Conservation (phyloP, 1,140 invertebrate species). For the Drosophila elegans region DNA sequence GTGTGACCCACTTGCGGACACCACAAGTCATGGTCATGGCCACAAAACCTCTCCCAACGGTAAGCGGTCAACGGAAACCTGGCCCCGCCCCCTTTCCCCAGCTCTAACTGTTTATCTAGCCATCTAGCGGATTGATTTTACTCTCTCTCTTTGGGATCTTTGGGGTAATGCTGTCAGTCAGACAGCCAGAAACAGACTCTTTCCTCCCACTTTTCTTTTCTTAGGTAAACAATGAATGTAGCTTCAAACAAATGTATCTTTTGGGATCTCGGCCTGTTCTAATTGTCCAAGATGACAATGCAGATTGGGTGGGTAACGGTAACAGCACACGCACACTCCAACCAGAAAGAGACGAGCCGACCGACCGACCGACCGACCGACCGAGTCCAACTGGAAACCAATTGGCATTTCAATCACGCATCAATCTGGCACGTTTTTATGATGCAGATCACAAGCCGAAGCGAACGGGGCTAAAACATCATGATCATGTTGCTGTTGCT, state of each 20-base stretch:
- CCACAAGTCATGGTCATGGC: conserved; percentile 49
- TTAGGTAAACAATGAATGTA: conserved; percentile 6
- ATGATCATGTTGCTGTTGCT: conserved; percentile 40
- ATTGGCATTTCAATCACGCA: conserved; percentile 84
- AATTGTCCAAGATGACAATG: conserved; percentile 78
- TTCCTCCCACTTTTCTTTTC: conserved; percentile 56
- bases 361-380: background rate
- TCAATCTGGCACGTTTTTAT: conserved; percentile 84
- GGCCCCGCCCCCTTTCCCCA: conserved; percentile 7
- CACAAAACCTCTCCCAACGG: conserved; percentile 41
- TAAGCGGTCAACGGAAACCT: conserved; percentile 63
- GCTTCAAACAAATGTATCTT: conserved; percentile 41
- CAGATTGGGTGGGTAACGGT: conserved; percentile 68
- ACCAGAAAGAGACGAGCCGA: conserved; percentile 4
- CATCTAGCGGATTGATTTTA: conserved; percentile 56
- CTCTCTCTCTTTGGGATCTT: conserved; percentile 9
- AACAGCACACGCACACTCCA: conserved; percentile 59
- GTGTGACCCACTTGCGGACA: conserved; percentile 20
- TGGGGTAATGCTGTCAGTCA: conserved; percentile 1
- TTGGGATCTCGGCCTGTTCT: conserved; percentile 35
- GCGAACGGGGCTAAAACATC: conserved; percentile 40
- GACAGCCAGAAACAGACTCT: background rate
- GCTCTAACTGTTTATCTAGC: conserved; percentile 60
- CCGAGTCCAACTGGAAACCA: conserved; percentile 53
- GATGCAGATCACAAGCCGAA: conserved; percentile 78